A percentile compares a stretch with the other conserved stretches of the same genome.
Conservation (phyloP, 1,140 invertebrate genomes). For the Macrobrachium rosenbergii region DNA sequence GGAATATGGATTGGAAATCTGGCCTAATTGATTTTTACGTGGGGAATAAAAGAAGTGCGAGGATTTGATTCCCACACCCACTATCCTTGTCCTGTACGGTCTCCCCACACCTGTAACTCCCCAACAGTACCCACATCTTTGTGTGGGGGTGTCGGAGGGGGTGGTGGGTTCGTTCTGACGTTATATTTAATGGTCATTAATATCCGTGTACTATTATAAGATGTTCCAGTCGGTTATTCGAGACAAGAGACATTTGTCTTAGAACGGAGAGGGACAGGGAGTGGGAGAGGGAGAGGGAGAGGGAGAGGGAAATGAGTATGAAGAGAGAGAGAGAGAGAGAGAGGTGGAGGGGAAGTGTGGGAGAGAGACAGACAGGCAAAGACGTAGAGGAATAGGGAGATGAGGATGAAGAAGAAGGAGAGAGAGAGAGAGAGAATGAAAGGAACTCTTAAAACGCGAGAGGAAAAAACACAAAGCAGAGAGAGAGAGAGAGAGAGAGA, state of each 20-base stretch:
- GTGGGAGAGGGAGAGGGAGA: constrained; percentile 22
- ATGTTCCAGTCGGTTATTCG: neutral
- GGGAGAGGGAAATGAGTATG: constrained; percentile 9
- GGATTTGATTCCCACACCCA: no score
- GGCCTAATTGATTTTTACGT: no score
- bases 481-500: constrained; percentile 31
- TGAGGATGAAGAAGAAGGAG: neutral
- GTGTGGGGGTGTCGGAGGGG: no score
- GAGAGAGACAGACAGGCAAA: neutral
- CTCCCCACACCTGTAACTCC: no score
- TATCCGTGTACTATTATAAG: neutral
- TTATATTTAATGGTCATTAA: no score
- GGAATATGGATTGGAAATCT: no score
- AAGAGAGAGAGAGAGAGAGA: constrained; percentile 8
- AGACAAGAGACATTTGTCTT: neutral
- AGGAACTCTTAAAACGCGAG: neutral
- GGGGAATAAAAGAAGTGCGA: no score
- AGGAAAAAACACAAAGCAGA: neutral
- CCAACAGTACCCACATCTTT: no score
- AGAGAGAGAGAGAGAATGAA: constrained; percentile 15
- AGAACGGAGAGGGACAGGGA: neutral
- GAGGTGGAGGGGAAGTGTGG: no score
- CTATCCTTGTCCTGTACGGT: no score
- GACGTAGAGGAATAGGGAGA: neutral
- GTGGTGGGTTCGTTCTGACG: no score